Percentiles rank a stretch among this genome's conserved stretches.
These are phyloP conservation scores for Percopsis transmontana DNA, from an alignment of 2,113 vertebrate genomes.

Conservation along the genomic window DNA sequence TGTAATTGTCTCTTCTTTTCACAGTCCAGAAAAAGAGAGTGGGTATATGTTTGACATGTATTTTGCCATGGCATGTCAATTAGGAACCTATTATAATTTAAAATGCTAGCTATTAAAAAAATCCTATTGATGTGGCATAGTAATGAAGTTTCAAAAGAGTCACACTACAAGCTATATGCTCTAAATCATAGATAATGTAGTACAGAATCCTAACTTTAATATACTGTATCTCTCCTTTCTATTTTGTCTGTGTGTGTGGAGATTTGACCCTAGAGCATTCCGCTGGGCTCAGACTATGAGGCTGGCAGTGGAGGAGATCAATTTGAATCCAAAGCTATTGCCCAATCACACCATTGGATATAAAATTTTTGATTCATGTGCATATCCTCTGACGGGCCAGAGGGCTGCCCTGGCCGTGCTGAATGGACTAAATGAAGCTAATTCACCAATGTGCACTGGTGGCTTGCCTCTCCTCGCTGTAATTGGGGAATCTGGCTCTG, in stretches of 20 bases:
- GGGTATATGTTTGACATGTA: background rate
- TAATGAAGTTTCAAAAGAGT: background rate
- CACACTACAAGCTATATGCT: background rate
- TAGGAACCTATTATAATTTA: background rate
- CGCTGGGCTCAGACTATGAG: conserved; percentile 78
- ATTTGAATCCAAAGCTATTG: conserved; percentile 64
- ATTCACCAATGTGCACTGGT: conserved; percentile 50
- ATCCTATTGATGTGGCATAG: background rate
- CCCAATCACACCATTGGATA: conserved; percentile 74
- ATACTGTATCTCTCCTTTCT: background rate
- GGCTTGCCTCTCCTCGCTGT: conserved; percentile 65
- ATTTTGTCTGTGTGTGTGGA: conserved; percentile 30
- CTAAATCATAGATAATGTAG: background rate
- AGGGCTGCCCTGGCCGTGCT: conserved; percentile 70
- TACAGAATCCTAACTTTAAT: too few species aligned
- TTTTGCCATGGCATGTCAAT: background rate
- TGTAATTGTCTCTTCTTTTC: background rate
- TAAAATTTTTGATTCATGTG: conserved; percentile 79
- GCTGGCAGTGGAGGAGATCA: conserved; percentile 78
- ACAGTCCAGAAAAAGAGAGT: too few species aligned
- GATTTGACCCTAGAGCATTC: conserved; percentile 77
- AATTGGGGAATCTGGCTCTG: conserved; percentile 77
- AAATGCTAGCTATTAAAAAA: background rate
- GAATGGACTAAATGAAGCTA: conserved; percentile 56
- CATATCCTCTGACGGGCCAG: conserved; percentile 71